Evolutionary conservation across 2,888 invertebrate species (phyloP), one percentile per base, ranked within the genome.

Genomic region (Eupithecia abbreviata): DNA sequence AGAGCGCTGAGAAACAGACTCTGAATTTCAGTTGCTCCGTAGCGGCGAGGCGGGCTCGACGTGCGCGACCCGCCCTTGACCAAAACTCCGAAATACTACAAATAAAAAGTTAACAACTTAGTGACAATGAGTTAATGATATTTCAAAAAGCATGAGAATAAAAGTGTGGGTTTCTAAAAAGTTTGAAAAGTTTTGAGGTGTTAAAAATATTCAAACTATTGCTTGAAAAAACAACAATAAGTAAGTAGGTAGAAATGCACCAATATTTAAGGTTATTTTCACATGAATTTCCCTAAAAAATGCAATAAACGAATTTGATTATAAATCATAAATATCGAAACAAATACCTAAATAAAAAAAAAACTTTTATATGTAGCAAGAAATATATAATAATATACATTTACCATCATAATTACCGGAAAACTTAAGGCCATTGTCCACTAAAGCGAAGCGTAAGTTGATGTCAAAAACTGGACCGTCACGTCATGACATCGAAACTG

Each of bases 11-110:
- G 42, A 42, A 42, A 7, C 62, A 12, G 66, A 42, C 42, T 66
- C 5, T 62, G 15, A 66, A 13, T 66, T 66, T 66, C 66, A 66
- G 66, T 66, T 18, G 66, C 42, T 66, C 42, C 66, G 66, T 15
- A 66, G 66, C 66, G 42, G 18, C 13, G 66, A 66, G 3, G 6
- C 41, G 42, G 66, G 66, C 13, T 3, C 7, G 42, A 66, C 66
- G 66, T 42, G 66, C 66, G 66, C 42, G 42, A 42, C 15, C 7
- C 55, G 18, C 41, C 42, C 66, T 66, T 66, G 42, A 7, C 66
- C 15, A 42, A 66, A 42, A 66, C 42, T 66, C 66, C 66, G 66
- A 15, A 66, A 66, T 42, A 58, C 18, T 15, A 42, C 4, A 42
- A 42, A 66, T 42, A 7, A 2, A 13, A 66, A 66, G 66, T 42